Conservation (phyloP, 2,113 vertebrate genomes). For the Stercorarius parasiticus region DNA sequence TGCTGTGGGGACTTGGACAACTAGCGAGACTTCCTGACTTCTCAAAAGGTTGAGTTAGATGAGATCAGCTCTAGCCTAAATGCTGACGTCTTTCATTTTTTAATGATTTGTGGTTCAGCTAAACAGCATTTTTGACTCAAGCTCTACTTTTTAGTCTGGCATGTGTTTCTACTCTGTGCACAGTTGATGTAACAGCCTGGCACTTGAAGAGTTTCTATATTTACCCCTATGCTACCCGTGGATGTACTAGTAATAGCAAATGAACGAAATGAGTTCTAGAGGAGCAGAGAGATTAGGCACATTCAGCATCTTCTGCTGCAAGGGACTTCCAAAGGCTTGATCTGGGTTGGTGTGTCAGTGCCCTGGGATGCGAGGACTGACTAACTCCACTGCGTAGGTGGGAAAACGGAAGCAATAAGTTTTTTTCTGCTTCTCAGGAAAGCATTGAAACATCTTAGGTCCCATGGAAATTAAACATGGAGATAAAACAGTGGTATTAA, state of each 20-base stretch:
- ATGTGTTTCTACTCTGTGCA: background rate
- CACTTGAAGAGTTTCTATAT: background rate
- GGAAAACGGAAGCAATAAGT: background rate
- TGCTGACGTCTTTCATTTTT: background rate
- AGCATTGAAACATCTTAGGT: background rate
- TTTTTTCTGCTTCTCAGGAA: background rate
- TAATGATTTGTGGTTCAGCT: background rate
- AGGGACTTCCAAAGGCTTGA: background rate
- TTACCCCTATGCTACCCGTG: background rate
- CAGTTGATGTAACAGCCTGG: background rate
- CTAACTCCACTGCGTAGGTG: background rate
- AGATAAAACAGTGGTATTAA: background rate
- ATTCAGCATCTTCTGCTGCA: background rate
- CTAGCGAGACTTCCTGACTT: background rate
- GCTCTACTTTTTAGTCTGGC: background rate
- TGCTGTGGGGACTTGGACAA: background rate
- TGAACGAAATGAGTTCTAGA: background rate
- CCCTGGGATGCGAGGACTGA: background rate
- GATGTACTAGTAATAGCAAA: background rate
- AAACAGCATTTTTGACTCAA: background rate
- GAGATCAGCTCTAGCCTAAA: background rate
- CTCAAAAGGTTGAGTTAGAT: background rate
- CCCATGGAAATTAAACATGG: accelerated
- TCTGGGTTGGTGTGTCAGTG: background rate
- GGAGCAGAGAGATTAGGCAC: background rate